Conservation (phyloP, 2,797 vertebrate genomes). For the Melanotaenia pygmaea region DNA sequence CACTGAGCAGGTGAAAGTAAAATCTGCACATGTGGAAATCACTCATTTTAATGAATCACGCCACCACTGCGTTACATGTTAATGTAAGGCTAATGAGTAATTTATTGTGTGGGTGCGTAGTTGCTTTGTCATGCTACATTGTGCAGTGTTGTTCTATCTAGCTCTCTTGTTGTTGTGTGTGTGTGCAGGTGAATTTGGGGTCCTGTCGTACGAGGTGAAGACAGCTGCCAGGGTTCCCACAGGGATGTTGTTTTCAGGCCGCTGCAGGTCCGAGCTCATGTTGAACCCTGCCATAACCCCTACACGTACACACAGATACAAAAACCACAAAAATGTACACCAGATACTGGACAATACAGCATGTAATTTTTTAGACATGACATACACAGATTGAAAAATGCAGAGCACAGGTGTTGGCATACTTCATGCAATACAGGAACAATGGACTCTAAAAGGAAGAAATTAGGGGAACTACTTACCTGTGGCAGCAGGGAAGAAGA, state of each 20-base stretch:
- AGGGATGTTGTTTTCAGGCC: slow-evolving; percentile 91
- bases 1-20: not conserved
- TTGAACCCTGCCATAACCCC: slow-evolving; percentile 99
- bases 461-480: slow-evolving; percentile 76
- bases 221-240: slow-evolving; percentile 94
- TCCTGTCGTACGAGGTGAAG: slow-evolving; percentile 91
- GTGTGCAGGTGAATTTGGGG: slow-evolving; percentile 13
- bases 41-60: slow-evolving; percentile 10
- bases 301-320: slow-evolving; percentile 70
- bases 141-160: slow-evolving; percentile 13
- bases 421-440: not conserved
- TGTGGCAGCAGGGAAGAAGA: slow-evolving; percentile 98
- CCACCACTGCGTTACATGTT: not conserved
- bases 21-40: slow-evolving; percentile 14
- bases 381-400: slow-evolving; percentile 1
- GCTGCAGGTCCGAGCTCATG: slow-evolving; percentile 96
- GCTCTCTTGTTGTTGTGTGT: not conserved
- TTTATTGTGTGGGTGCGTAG: not conserved
- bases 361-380: slow-evolving; percentile 6
- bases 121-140: not conserved
- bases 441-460: not conserved
- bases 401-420: not conserved
- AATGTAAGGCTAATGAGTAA: not conserved
- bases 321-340: slow-evolving; percentile 53
- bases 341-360: slow-evolving; percentile 16